Conservation (phyloP, 2,797 vertebrate genomes). For the Rhinella marina region DNA sequence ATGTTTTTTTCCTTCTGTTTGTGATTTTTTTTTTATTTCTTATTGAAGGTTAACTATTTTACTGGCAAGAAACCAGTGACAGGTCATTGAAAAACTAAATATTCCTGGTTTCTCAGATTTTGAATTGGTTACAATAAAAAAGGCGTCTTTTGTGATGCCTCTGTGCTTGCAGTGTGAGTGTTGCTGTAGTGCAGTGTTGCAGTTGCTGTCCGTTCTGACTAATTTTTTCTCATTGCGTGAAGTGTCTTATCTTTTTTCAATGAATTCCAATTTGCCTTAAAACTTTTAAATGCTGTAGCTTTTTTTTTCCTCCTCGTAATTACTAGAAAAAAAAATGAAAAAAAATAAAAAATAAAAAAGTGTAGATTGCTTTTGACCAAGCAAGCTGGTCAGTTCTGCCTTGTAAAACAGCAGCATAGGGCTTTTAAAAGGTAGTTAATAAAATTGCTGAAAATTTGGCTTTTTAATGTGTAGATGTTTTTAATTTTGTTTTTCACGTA, state of each 20-base stretch:
- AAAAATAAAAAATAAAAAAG: slow-evolving; percentile 69
- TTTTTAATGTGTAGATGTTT: slow-evolving; percentile 88
- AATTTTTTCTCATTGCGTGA: slow-evolving; percentile 84
- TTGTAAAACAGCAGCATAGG: slow-evolving; percentile 89
- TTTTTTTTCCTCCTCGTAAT: slow-evolving; percentile 78
- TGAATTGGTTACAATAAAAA: slow-evolving; percentile 69
- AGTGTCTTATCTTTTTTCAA: slow-evolving; percentile 86
- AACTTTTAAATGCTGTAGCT: slow-evolving; percentile 89
- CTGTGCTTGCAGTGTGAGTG: slow-evolving; percentile 97
- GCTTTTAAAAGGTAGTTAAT: slow-evolving; percentile 87
- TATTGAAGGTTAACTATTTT: slow-evolving; percentile 41
- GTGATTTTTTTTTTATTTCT: slow-evolving; percentile 73
- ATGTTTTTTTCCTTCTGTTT: slow-evolving; percentile 70
- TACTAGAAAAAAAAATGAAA: slow-evolving; percentile 74
- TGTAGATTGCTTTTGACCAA: slow-evolving; percentile 82
- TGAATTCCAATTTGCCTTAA: slow-evolving; percentile 94
- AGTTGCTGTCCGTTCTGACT: slow-evolving; percentile 83
- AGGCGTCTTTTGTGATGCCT: slow-evolving; percentile 82
- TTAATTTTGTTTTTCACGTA: slow-evolving; percentile 79
- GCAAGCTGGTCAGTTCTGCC: slow-evolving; percentile 85
- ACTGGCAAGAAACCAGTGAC: slow-evolving; percentile 32
- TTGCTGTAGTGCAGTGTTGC: slow-evolving; percentile 89
- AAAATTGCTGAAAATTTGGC: slow-evolving; percentile 85
- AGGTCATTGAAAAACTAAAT: slow-evolving; percentile 8
- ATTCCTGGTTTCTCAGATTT: slow-evolving; percentile 37